phyloP scores from a whole-genome alignment of 1,140 invertebrate species.

The Aporrectodea caliginosa region DNA sequence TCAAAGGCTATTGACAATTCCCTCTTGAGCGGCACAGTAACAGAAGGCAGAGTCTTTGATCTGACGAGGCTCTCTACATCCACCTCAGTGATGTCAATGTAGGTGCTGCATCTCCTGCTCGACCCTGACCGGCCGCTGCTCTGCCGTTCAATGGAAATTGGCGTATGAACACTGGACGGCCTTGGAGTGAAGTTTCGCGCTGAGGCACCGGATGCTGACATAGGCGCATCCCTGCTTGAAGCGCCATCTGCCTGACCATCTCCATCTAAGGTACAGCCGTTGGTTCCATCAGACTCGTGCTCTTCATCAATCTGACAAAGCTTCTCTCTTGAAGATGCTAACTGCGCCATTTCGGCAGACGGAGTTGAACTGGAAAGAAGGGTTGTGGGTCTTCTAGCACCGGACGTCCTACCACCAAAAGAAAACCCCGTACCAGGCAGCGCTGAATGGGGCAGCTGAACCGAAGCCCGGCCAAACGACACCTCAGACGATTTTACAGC shows the following conservation, averaged over 20 bases:
- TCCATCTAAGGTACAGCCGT: no score
- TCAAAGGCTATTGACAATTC: neutral
- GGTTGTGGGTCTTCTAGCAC: neutral
- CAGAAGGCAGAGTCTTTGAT: neutral
- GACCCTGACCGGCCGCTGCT: neutral
- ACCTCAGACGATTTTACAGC: no score
- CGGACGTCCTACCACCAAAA: neutral
- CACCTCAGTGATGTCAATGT: slow-evolving; percentile 18
- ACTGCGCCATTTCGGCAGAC: no score
- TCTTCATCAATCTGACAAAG: neutral
- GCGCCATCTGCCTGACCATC: neutral
- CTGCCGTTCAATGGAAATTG: slow-evolving; percentile 6
- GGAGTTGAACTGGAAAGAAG: neutral
- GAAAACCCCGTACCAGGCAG: neutral
- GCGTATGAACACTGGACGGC: neutral
- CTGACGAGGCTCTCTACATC: neutral
- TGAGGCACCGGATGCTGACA: neutral
- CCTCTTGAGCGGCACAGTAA: slow-evolving; percentile 12
- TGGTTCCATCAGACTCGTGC: no score
- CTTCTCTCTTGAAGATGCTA: neutral
- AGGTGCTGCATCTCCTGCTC: slow-evolving; percentile 12
- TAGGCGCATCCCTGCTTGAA: neutral
- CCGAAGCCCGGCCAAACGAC: no score
- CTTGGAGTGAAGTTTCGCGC: neutral
- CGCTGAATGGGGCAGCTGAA: no score